Evolutionary conservation across 2,797 vertebrate species (phyloP), one percentile per base, ranked within the genome.

Genomic region (Takifugu ocellatus): DNA sequence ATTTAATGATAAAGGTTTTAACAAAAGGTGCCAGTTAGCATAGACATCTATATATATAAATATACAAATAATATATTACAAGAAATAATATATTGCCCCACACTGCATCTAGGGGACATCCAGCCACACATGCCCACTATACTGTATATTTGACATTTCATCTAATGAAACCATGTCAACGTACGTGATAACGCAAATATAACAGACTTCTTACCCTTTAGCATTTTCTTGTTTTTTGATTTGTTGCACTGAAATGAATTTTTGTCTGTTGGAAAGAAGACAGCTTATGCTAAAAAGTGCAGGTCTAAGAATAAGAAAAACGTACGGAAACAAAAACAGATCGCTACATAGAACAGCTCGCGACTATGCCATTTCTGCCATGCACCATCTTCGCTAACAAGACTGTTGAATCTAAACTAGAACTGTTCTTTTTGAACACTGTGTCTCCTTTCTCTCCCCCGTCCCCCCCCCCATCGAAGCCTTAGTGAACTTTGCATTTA

Each of bases 391-490:
- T 56, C 77, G 69, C 77, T 81, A 73, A 72, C 71, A 82, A 85
- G 88, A 87, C 86, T 88, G 86, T 89, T 88, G 73, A 86, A 86
- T 75, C 72, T 55, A 69, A 73, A 73, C 72, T 78, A 63, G 70
- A 46, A 84, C 66, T 52, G 76, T 72, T 82, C 54, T 84, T 76
- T 21, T 77, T 69, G 29, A 87, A 85, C 87, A 88, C 88, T 89
- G 87, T 89, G 86, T 84, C 72, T 81, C 74, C 66, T 61, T 53
- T 58, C 25, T 53, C 21, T 21, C 75, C 81, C 74, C 51, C 31
- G 4, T 3, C 36, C 2, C 44, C 44, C 44, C 44, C 44, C 6
- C 17, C 74, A 3, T 73, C 16, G 59, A 87, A 79, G 87, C 87
- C 88, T 88, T 87, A 84, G 82, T 66, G 59, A 59, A 72, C 61